A percentile compares a stretch with the other conserved stretches of the same genome.
phyloP scores from a whole-genome alignment of 2,113 vertebrate species.

The Callaeas wilsoni region DNA sequence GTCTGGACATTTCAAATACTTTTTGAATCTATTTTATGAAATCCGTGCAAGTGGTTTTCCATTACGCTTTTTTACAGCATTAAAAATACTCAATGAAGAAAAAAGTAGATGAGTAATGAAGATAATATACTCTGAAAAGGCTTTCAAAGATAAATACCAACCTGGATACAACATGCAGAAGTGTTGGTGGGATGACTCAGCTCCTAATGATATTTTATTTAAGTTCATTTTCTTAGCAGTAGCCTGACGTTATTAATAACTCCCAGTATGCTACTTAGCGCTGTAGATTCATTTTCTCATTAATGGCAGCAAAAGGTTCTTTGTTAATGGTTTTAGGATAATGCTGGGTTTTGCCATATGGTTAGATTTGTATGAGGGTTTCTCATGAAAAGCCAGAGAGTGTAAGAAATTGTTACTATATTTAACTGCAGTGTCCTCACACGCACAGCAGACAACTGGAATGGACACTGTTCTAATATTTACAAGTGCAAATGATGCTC shows the following conservation, averaged over 20 bases:
- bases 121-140: background rate
- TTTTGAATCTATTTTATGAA: background rate
- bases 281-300: background rate
- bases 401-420: conserved; percentile 53
- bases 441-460: background rate
- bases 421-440: conserved; percentile 37
- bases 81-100: background rate
- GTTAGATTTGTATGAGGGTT: conserved; percentile 6
- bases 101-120: background rate
- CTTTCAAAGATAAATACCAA: background rate
- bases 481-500: background rate
- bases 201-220: conserved; percentile 14
- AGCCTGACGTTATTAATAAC: conserved; percentile 19
- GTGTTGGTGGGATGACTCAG: background rate
- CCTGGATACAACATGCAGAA: background rate
- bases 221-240: conserved; percentile 25
- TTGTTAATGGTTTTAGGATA: conserved; percentile 38
- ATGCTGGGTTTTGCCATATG: conserved; percentile 39
- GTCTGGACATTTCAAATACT: background rate
- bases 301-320: background rate
- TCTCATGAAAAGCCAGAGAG: conserved; percentile 19
- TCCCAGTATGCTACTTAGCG: background rate
- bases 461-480: background rate
- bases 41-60: background rate
- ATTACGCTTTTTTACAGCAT: background rate